Evolutionary conservation across 2,888 invertebrate genomes (phyloP).

Genomic region (Mimumesa dahlbomi): DNA sequence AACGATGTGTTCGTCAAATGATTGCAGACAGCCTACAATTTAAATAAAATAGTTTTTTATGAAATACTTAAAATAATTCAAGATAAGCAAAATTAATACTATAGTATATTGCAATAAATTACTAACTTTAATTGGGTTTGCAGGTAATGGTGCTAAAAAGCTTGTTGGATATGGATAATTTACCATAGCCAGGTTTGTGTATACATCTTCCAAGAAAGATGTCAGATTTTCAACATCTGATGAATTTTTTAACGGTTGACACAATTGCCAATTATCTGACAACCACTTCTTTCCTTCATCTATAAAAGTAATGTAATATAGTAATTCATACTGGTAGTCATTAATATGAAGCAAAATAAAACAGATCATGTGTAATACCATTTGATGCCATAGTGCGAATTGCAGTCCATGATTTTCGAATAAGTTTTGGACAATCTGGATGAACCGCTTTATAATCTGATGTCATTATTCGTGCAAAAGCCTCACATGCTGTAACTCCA

Average conservation of each 20-base stretch:
- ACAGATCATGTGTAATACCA: conserved; percentile 81
- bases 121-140: conserved; percentile 87
- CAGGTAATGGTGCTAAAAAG: conserved; percentile 92
- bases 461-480: conserved; percentile 89
- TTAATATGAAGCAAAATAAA: background rate
- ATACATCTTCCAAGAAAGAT: conserved; percentile 87
- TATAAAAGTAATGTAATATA: conserved; percentile 35
- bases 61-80: too few species aligned
- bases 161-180: conserved; percentile 95
- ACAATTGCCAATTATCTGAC: conserved; percentile 88
- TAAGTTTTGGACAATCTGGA: conserved; percentile 85
- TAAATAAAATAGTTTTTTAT: too few species aligned
- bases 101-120: conserved; percentile 5
- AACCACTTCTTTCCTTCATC: conserved; percentile 87
- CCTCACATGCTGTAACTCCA: conserved; percentile 89
- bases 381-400: conserved; percentile 82
- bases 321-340: too few species aligned
- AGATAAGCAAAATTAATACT: too few species aligned
- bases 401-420: conserved; percentile 89
- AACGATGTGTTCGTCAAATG: conserved; percentile 74
- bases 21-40: conserved; percentile 81
- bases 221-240: conserved; percentile 83
- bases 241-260: conserved; percentile 84
- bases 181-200: conserved; percentile 93
- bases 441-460: conserved; percentile 85